Evolutionary conservation across 2,113 vertebrate species (phyloP), one percentile per base, ranked within the genome.

Genomic region (Neolamprologus variostigma): DNA sequence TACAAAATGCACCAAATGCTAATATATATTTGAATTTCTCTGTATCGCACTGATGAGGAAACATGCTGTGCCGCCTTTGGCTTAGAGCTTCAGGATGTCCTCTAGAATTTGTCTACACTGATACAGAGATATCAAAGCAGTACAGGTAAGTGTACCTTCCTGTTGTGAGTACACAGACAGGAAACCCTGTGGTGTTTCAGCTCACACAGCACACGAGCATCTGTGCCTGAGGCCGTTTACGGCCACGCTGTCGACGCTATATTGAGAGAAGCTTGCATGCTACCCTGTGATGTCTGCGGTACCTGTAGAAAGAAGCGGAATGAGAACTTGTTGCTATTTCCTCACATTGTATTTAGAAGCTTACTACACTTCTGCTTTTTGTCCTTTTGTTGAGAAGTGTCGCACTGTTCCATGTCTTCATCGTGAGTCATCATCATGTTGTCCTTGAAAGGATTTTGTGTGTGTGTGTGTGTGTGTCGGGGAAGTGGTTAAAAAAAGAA

Each of bases 391-490:
- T 55, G 76, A 71, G 50, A 80, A 53, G 54, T 79, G 11, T 84
- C 47, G 1, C 40, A 9, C 23, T n/a, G 17, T 13, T 78, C 17
- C 26, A 51, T n/a, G 17, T 78, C 73, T 51, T 51, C 26, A 78
- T 50, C 26, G 3, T 51, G 73, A 19, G 26, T 50, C 45, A 31
- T 31, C 73, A n/a, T 78, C 45, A 19, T 50, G 16, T 12, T 78
- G 42, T 31, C 71, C 71, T 31, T 50, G 71, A 26, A 4, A 12
- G 14, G 42, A 76, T 5, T 40, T 4, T 68, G 19, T 51, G n/a
- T 11, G 5, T n/a, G 19, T 53, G 3, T 51, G 42, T 53, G 54
- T 28, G 55, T 59, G 26, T 17, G 57, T 31, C 0, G 2, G 16
- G 28, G 59, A 11, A 33, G 28, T 0, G 4, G 59, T 33, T 33